Evolutionary conservation across 1,140 invertebrate species (phyloP).

Genomic region (Orchestia grillus): DNA sequence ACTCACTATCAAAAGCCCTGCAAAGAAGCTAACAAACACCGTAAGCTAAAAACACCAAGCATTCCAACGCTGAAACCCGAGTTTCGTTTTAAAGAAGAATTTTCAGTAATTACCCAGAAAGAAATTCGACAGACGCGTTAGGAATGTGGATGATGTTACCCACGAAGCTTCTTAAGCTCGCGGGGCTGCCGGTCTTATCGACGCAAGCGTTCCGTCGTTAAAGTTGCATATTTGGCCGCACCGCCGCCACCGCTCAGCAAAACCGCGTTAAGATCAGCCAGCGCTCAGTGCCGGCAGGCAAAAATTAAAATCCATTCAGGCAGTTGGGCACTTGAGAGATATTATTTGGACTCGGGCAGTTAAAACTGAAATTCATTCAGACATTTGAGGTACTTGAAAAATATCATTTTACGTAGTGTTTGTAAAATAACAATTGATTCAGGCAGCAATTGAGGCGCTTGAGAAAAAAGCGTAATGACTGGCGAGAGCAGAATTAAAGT

Average conservation of each 20-base stretch:
- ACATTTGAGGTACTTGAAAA: too few species aligned
- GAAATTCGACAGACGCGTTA: slow-evolving; percentile 7
- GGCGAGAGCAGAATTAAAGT: neutral
- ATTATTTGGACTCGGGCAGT: too few species aligned
- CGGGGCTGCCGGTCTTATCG: neutral
- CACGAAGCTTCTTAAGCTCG: slow-evolving; percentile 6
- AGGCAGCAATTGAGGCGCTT: too few species aligned
- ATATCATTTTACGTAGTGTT: too few species aligned
- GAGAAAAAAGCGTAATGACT: too few species aligned
- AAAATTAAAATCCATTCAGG: neutral
- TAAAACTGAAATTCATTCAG: too few species aligned
- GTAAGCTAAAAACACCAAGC: neutral
- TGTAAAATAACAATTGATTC: too few species aligned
- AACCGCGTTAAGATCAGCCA: neutral
- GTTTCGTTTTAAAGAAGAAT: neutral
- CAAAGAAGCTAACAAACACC: neutral
- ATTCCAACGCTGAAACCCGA: neutral
- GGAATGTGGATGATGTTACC: slow-evolving; percentile 7
- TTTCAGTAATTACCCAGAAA: neutral
- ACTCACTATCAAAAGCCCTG: neutral
- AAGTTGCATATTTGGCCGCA: neutral
- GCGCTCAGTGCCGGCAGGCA: neutral
- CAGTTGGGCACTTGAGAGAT: neutral
- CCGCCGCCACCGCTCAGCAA: neutral
- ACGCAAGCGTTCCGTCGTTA: neutral